Evolutionary conservation across 2,113 vertebrate species (phyloP).

Genomic region (Lophochroa leadbeateri): DNA sequence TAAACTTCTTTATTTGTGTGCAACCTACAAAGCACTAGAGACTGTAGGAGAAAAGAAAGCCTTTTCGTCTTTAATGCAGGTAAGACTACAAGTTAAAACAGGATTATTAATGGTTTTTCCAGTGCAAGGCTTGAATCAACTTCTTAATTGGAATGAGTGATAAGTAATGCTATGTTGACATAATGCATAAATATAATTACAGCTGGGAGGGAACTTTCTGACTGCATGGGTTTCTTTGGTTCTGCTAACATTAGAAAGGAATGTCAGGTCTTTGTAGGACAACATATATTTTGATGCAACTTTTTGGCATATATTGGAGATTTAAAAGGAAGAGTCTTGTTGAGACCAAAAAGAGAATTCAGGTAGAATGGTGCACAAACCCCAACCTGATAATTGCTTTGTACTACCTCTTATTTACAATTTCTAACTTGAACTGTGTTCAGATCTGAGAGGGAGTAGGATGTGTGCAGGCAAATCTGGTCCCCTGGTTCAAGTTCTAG

Average conservation of each 20-base stretch:
- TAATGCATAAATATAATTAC: not conserved
- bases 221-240: not conserved
- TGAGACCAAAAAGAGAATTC: not conserved
- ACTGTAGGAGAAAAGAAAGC: conserved; percentile 96
- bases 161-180: not conserved
- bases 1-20: conserved; percentile 94
- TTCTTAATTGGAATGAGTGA: not conserved
- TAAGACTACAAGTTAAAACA: conserved; percentile 47
- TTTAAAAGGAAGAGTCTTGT: not conserved
- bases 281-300: not conserved
- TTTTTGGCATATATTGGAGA: not conserved
- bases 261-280: not conserved
- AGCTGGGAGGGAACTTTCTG: not conserved
- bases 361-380: not conserved
- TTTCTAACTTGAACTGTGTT: not conserved
- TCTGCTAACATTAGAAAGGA: not conserved
- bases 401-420: not conserved
- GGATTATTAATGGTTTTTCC: not conserved
- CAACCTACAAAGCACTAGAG: conserved; percentile 92
- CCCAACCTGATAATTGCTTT: not conserved
- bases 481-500: not conserved
- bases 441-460: not conserved
- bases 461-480: not conserved
- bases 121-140: not conserved
- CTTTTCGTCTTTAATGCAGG: conserved; percentile 98